A percentile compares a stretch with the other conserved stretches of the same genome.
phyloP scores from a whole-genome alignment of 2,113 vertebrate species.

The Struthio camelus region DNA sequence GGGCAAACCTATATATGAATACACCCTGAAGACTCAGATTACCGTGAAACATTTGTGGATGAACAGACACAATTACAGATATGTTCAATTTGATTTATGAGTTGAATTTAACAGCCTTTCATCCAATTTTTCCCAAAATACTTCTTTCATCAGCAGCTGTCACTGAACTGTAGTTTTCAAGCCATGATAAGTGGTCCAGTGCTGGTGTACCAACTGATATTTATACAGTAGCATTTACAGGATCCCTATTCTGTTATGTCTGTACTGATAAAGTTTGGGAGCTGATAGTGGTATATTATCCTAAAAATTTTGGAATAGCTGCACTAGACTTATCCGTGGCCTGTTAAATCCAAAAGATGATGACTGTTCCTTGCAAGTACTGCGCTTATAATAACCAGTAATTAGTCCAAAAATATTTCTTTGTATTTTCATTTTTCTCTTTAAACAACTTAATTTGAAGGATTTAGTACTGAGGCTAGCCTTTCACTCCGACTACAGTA shows the following conservation, averaged over 20 bases:
- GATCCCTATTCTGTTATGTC: background rate
- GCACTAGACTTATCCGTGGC: accelerated
- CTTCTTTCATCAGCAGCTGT: background rate
- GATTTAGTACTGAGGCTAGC: background rate
- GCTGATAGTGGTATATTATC: background rate
- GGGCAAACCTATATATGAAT: accelerated
- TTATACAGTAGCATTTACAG: background rate
- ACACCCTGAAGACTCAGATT: background rate
- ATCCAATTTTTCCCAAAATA: background rate
- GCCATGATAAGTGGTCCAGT: background rate
- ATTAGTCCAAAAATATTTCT: no score
- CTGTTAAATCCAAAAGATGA: background rate
- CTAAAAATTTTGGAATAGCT: background rate
- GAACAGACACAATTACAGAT: background rate
- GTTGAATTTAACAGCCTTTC: background rate
- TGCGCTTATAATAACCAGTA: background rate
- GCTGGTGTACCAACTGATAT: background rate
- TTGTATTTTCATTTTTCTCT: background rate
- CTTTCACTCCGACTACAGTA: background rate
- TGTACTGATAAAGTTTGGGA: background rate
- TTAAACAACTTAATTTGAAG: background rate
- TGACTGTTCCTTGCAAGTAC: background rate
- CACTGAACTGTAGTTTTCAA: background rate
- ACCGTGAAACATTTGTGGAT: background rate
- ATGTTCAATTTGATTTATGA: background rate